phyloP scores from a whole-genome alignment of 2,888 invertebrate genomes.

The Heteromurus nitidus region DNA sequence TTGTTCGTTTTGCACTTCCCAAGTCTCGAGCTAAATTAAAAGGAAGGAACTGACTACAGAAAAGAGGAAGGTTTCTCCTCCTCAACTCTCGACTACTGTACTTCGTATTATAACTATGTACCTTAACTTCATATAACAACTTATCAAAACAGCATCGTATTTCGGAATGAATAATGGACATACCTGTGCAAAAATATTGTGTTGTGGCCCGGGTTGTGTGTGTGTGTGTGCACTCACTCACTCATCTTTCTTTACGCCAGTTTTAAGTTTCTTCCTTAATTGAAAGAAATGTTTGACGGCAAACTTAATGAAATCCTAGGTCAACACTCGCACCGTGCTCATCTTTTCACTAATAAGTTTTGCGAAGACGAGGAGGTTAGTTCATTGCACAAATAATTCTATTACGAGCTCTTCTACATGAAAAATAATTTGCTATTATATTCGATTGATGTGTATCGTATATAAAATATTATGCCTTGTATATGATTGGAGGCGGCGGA shows the following conservation, averaged over 20 bases:
- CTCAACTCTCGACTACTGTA: neutral
- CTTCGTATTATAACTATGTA: no score
- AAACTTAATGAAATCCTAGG: slow-evolving; percentile 35
- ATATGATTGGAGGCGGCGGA: slow-evolving; percentile 8
- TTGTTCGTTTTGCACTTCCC: neutral
- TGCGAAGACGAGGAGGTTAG: neutral
- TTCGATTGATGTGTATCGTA: slow-evolving; percentile 10
- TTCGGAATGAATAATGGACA: neutral
- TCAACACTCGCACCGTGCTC: slow-evolving; percentile 44
- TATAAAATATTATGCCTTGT: neutral
- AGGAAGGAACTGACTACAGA: neutral
- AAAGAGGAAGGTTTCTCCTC: neutral
- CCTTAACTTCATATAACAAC: no score
- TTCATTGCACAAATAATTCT: slow-evolving; percentile 51
- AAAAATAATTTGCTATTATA: slow-evolving; percentile 25
- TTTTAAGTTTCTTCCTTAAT: slow-evolving; percentile 42
- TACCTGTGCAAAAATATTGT: neutral
- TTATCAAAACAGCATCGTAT: no score
- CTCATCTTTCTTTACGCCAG: no score
- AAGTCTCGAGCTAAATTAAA: slow-evolving; percentile 18
- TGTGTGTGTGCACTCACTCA: neutral
- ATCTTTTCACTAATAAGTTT: slow-evolving; percentile 38
- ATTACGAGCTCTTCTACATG: slow-evolving; percentile 13
- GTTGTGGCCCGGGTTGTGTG: neutral
- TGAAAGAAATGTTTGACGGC: slow-evolving; percentile 42